Evolutionary conservation across 2,113 vertebrate genomes (phyloP), one percentile per base, ranked within the genome.

Genomic region (Ploceus nigricollis): DNA sequence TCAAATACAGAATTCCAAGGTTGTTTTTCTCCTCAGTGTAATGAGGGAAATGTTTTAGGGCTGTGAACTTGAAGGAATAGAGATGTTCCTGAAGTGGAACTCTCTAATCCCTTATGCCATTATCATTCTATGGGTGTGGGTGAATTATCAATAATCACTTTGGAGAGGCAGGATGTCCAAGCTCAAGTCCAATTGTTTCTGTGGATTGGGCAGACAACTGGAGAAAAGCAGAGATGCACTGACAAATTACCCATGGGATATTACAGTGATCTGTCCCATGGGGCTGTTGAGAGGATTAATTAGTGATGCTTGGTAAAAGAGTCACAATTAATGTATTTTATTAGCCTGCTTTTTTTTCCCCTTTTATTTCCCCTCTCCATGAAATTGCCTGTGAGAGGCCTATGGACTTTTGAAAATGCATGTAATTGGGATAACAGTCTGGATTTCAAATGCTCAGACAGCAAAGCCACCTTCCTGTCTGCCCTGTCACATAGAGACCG

Each of bases 201-300:
- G 28, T 75, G 53, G 50, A 64, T 5, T 61, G 63, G 58, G 35
- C 16, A 85, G 82, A 33, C 53, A 71, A 7, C 1, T 87, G 65
- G 19, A 79, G 45, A 75, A 89, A 87, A 44, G 19, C 33, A 40
- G 60, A 76, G 48, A 69, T 39, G 15, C 16, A 50, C 37, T 47
- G 63, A 58, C 30, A 66, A 93, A 87, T 58, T 88, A 50, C 73
- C 48, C 57, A 5, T n/a, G 58, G 86, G 60, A 21, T 90, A 58
- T 51, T 82, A 40, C 7, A 61, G 42, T 23, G 51, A 80, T 73
- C 44, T 90, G 12, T 47, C 87, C 51, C 51, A 3, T 31, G 51
- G 66, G 71, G 40, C 23, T 90, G n/a, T 54, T 90, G 90, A 93
- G 75, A 73, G 84, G 78, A 91, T 96, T 93, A 94, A 88, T 95